Conservation (phyloP, 2,888 invertebrate species). For the Fragum fragum region DNA sequence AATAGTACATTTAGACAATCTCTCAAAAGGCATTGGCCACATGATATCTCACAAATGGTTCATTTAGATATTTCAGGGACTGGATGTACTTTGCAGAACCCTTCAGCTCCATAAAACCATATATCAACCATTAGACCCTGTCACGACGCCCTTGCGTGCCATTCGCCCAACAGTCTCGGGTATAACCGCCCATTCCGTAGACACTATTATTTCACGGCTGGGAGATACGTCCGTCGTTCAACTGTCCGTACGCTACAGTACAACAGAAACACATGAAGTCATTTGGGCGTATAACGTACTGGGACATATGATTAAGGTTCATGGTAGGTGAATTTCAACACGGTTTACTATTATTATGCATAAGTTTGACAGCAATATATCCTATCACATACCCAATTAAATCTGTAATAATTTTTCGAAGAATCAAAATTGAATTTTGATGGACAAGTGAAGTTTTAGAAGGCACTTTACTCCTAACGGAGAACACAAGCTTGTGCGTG, state of each 20-base stretch:
- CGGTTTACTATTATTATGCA: no score
- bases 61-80: slow-evolving; percentile 62
- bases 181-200: slow-evolving; percentile 55
- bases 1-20: no score
- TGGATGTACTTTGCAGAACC: slow-evolving; percentile 51
- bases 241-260: slow-evolving; percentile 58
- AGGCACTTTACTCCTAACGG: no score
- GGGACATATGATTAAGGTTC: slow-evolving; percentile 63
- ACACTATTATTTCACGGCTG: slow-evolving; percentile 49
- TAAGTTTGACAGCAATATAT: no score
- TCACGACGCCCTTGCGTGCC: slow-evolving; percentile 37
- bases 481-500: no score
- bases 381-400: no score
- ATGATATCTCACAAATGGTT: no score
- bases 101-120: slow-evolving; percentile 33
- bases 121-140: slow-evolving; percentile 36
- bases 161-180: slow-evolving; percentile 61
- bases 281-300: slow-evolving; percentile 66
- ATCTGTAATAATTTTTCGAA: no score
- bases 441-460: no score
- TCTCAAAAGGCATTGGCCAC: no score
- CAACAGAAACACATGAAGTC: slow-evolving; percentile 61
- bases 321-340: slow-evolving; percentile 52
- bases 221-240: slow-evolving; percentile 56
- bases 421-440: no score